Base-by-base conservation (phyloP, 2,888 invertebrate genomes). In the Eupelmus urozonus region DNA sequence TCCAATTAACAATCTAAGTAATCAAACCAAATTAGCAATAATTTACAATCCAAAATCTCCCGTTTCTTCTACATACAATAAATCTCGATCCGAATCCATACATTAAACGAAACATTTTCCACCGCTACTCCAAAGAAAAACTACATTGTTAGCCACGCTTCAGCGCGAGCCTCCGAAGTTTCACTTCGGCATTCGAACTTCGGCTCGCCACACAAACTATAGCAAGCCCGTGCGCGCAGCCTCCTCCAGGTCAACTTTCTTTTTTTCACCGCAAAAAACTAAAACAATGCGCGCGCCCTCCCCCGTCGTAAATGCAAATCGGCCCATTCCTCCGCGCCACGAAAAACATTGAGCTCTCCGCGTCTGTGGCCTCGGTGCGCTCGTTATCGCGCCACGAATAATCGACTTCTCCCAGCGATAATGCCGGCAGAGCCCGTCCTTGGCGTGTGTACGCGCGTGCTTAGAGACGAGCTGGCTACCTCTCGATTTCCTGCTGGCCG, bases 401-500 rank as follows among this genome's bases (percentile, higher is more conserved):
- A 76, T 25, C 69, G 51, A 40, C 1, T n/a, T n/a, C 27, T 23
- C 9, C 13, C 9, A 16, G 45, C 20, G 74, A 66, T 57, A 74
- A 74, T 57, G 55, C 23, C 40, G 20, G 18, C 29, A n/a, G n/a
- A 16, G 34, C 4, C 25, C 29, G 53, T 60, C 60, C 66, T 34
- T 60, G 60, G 11, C n/a, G n/a, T 59, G 25, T 16, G 25, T 25
- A 27, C 4, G 4, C 16, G 16, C 63, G 63, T 18, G 63, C 42
- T 40, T 45, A 2, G 16, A 34, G 3, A 5, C 20, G 53, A 4
- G n/a, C 5, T 57, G 55, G 27, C 29, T 79, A 96, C 97, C 98
- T 94, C 91, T 99, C 98, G 80, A 99, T 98, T 90, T 99, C 99
- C 88, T 96, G 95, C 89, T 98, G 97, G 29, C 96, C 96, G 76